Evolutionary conservation across 2,888 invertebrate species (phyloP).

Genomic region (Dugesia japonica): DNA sequence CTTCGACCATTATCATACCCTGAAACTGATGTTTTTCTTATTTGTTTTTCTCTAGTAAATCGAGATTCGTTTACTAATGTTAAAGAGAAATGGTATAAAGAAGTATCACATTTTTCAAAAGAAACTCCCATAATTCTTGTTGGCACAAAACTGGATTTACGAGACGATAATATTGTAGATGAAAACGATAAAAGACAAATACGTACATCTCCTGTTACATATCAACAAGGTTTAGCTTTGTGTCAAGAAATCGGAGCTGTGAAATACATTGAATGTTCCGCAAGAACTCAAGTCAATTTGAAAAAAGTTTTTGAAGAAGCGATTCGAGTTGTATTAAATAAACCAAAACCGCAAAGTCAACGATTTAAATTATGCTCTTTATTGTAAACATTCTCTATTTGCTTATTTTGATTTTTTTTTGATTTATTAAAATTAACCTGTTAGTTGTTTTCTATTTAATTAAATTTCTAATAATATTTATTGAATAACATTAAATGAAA

Average conservation of each 20-base stretch:
- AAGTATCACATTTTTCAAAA: not conserved
- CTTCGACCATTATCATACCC: not conserved
- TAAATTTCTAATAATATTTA: no score
- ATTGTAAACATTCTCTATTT: not conserved
- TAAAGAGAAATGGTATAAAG: slow-evolving; percentile 7
- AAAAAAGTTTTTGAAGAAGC: slow-evolving; percentile 1
- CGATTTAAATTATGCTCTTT: not conserved
- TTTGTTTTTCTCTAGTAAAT: not conserved
- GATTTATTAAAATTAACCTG: no score
- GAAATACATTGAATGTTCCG: not conserved
- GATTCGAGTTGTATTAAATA: not conserved
- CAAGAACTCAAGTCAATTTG: not conserved
- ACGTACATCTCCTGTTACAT: not conserved
- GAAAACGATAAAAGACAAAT: not conserved
- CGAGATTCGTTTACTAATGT: not conserved
- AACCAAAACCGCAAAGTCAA: not conserved
- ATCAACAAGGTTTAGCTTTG: slow-evolving; percentile 5
- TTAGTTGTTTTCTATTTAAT: no score
- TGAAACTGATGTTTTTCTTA: not conserved
- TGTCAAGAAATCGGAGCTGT: not conserved
- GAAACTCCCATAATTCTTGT: not conserved
- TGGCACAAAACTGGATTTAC: not conserved
- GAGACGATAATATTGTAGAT: not conserved
- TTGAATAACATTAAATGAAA: no score
- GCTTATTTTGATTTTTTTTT: no score